phyloP scores from a whole-genome alignment of 2,797 vertebrate genomes.

The Hyperoplus lanceolatus region DNA sequence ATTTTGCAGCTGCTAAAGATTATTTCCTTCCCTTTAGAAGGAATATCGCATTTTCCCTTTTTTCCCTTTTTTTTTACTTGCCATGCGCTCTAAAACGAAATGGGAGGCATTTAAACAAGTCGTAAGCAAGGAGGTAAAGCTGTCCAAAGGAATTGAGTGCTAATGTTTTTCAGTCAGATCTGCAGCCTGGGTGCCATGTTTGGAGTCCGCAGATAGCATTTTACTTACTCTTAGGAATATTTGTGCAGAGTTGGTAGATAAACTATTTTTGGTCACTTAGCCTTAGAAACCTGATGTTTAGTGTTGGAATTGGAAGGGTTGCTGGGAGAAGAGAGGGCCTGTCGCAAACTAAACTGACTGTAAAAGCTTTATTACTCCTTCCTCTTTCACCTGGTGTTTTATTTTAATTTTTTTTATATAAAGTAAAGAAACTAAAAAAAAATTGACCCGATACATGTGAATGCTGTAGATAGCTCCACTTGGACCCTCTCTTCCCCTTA shows the following conservation, averaged over 20 bases:
- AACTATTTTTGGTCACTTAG: conserved; percentile 64
- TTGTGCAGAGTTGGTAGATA: conserved; percentile 19
- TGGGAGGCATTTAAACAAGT: conserved; percentile 24
- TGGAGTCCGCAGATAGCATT: not conserved
- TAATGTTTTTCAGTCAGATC: not conserved
- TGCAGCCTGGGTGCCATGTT: not conserved
- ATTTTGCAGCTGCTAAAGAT: conserved; percentile 50
- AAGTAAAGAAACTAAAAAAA: not conserved
- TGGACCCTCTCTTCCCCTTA: conserved; percentile 1
- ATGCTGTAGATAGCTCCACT: not conserved
- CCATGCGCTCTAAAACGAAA: conserved; percentile 1
- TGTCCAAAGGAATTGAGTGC: conserved; percentile 14
- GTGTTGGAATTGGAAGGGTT: conserved; percentile 35
- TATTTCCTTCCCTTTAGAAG: conserved; percentile 39
- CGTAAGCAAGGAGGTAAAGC: conserved; percentile 27
- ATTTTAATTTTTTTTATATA: not conserved
- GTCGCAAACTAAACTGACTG: conserved; percentile 68
- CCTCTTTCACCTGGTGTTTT: conserved; percentile 31
- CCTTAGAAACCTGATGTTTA: conserved; percentile 78
- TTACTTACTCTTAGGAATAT: conserved; percentile 51
- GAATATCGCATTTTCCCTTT: not conserved
- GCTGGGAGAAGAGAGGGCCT: conserved; percentile 30
- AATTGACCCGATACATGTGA: not conserved
- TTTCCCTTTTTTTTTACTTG: fast-evolving
- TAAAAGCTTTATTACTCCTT: conserved; percentile 56